These are phyloP conservation scores for Lytechinus pictus DNA, from an alignment of 35 echinoderm and acorn worm genomes.

Conservation along the genomic window DNA sequence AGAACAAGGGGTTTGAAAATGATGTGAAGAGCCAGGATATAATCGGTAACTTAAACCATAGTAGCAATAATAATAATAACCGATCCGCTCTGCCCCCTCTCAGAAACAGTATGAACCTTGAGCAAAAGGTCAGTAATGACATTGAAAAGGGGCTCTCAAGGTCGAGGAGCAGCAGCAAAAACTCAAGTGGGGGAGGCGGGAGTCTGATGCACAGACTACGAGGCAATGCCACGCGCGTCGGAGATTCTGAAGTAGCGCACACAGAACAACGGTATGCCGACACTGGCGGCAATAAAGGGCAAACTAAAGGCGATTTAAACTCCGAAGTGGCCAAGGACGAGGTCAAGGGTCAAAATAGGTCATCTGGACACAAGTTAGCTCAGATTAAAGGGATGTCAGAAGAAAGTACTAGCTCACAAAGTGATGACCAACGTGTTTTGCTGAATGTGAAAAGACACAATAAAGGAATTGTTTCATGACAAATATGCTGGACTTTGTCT, in stretches of 20 bases:
- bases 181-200: conserved; percentile 17
- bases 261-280: background rate
- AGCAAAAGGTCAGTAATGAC: background rate
- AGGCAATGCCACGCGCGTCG: background rate
- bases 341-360: background rate
- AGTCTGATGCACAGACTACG: conserved; percentile 24
- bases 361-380: background rate
- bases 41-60: background rate
- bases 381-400: background rate
- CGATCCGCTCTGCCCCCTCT: background rate
- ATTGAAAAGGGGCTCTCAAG: background rate
- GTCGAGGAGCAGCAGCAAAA: conserved; percentile 1
- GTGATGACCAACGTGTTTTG: conserved; percentile 34
- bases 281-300: background rate
- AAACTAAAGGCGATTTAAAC: background rate
- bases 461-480: background rate
- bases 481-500: background rate
- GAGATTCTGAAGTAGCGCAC: background rate
- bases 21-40: background rate
- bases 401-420: conserved; percentile 4
- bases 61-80: conserved; percentile 45
- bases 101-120: background rate
- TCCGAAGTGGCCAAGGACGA: background rate
- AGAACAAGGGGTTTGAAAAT: background rate
- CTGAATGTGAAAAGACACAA: conserved; percentile 21